phyloP scores from a whole-genome alignment of 92 coral and sea anemone species.

The Hydrozoanthus gracilis region DNA sequence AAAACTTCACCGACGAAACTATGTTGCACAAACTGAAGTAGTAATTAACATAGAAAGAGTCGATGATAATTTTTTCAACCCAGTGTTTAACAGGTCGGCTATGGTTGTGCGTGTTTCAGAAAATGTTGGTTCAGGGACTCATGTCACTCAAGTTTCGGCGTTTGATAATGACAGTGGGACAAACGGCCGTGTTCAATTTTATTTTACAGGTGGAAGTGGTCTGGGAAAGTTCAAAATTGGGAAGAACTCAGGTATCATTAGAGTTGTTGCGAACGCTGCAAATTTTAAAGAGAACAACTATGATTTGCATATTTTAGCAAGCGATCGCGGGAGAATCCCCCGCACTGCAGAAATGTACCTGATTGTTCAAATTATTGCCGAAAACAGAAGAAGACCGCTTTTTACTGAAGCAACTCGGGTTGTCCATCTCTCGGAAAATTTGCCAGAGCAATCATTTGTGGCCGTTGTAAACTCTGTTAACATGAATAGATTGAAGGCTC shows the following conservation, averaged over 20 bases:
- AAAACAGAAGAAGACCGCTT: slow-evolving; percentile 69
- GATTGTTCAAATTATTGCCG: slow-evolving; percentile 54
- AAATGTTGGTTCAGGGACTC: slow-evolving; percentile 48
- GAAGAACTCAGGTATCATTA: slow-evolving; percentile 67
- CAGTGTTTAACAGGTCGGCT: slow-evolving; percentile 67
- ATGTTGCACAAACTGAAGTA: slow-evolving; percentile 66
- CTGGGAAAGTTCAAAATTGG: slow-evolving; percentile 77
- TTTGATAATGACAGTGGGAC: slow-evolving; percentile 69
- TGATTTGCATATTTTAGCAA: slow-evolving; percentile 84
- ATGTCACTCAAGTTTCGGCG: slow-evolving; percentile 71
- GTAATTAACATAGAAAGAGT: slow-evolving; percentile 73
- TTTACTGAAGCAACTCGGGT: slow-evolving; percentile 62
- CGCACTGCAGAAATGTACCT: slow-evolving; percentile 70
- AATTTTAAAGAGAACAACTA: slow-evolving; percentile 61
- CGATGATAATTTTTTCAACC: slow-evolving; percentile 80
- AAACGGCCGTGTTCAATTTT: slow-evolving; percentile 69
- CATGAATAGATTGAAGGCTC: slow-evolving; percentile 12
- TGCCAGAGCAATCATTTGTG: slow-evolving; percentile 76
- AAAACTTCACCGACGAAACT: neutral
- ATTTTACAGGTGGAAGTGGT: slow-evolving; percentile 81
- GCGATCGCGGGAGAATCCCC: slow-evolving; percentile 78
- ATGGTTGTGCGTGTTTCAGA: slow-evolving; percentile 59
- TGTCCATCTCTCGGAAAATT: slow-evolving; percentile 76
- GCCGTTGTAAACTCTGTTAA: slow-evolving; percentile 72
- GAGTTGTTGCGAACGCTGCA: slow-evolving; percentile 66